Conservation (phyloP, 37 sponge, comb jelly and placozoan genomes). For the Corticium candelabrum region DNA sequence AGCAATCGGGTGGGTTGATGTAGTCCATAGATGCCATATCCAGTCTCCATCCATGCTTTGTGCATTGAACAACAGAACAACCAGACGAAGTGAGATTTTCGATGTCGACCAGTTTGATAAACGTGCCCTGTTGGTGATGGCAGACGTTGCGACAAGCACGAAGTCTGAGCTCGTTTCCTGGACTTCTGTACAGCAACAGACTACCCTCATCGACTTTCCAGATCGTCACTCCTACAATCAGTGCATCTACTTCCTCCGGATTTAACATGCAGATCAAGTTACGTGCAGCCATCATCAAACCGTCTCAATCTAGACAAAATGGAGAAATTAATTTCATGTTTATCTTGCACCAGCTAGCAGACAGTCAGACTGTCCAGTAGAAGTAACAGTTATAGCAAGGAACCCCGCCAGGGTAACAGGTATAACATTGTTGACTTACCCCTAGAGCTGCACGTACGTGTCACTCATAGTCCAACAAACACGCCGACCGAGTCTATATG, state of each 20-base stretch:
- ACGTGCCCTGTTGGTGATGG: background rate
- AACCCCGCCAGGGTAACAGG: no score
- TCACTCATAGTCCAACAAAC: no score
- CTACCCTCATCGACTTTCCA: background rate
- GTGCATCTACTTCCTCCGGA: background rate
- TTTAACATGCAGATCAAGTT: background rate
- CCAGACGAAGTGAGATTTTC: background rate
- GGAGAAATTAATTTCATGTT: no score
- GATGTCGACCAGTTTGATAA: background rate
- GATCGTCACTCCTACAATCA: background rate
- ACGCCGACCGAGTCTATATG: no score
- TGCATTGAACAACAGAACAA: background rate
- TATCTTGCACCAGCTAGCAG: no score
- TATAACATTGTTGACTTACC: no score
- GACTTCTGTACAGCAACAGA: background rate
- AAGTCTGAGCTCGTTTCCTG: background rate
- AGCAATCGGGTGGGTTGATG: background rate
- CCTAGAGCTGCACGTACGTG: no score
- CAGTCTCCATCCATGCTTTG: background rate
- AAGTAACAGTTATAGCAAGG: no score
- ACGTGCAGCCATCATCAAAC: background rate
- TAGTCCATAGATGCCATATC: background rate
- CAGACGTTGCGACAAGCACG: constrained; percentile 1
- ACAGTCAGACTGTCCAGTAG: no score
- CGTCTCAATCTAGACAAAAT: no score